Percentiles rank a stretch among this genome's conserved stretches.
Evolutionary conservation across 1,140 invertebrate genomes (phyloP).

Genomic region (Lasaia peninsularis): DNA sequence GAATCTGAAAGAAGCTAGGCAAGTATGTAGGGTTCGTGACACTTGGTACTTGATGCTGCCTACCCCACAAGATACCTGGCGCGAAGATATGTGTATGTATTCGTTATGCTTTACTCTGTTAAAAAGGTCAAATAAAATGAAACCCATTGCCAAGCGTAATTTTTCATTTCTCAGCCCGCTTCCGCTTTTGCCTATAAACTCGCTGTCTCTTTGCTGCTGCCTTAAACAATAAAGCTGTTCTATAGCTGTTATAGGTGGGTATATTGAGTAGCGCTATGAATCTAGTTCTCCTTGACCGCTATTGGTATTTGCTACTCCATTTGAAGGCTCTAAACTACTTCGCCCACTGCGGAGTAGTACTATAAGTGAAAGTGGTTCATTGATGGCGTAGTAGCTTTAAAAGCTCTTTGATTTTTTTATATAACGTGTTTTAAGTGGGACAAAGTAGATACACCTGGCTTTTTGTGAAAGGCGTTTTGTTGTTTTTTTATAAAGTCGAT

Average conservation of each 20-base stretch:
- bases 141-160: no score
- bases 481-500: no score
- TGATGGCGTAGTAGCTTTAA: neutral
- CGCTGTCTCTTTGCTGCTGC: neutral
- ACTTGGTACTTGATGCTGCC: no score
- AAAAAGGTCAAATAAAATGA: no score
- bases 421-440: no score
- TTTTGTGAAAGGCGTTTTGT: no score
- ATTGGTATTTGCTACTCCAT: conserved; percentile 8
- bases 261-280: neutral
- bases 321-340: conserved; percentile 9
- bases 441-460: no score
- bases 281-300: conserved; percentile 7
- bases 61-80: no score
- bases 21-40: no score
- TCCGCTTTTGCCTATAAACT: neutral
- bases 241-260: neutral
- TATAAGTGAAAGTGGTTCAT: conserved; percentile 11
- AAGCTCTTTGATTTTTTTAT: neutral
- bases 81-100: no score
- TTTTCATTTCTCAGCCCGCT: neutral
- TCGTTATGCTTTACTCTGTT: no score
- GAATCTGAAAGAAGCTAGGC: no score
- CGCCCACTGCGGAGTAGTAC: neutral
- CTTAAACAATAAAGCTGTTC: neutral